These are phyloP conservation scores for Heteromyza rotundicornis DNA, from an alignment of 2,888 invertebrate genomes.

Conservation along the genomic window DNA sequence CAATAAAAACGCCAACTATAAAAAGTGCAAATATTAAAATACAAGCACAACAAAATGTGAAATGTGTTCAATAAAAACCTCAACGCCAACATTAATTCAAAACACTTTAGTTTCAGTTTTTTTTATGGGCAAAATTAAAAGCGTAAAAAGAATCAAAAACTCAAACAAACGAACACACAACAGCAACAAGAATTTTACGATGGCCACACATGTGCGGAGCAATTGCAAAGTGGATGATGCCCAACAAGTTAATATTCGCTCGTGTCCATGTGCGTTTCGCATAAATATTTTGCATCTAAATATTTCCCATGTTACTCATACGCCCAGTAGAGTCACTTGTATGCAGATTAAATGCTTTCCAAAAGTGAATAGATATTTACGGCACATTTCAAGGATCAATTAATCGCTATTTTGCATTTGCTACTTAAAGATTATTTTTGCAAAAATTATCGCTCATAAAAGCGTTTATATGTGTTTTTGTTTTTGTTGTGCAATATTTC, in stretches of 20 bases:
- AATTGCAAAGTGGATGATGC: too few species aligned
- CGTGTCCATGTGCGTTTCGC: too few species aligned
- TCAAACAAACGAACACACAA: not conserved
- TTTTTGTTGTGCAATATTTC: not conserved
- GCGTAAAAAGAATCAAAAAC: not conserved
- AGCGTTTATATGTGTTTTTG: not conserved
- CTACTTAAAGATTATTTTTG: not conserved
- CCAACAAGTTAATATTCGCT: not conserved
- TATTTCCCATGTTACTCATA: too few species aligned
- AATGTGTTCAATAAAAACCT: not conserved
- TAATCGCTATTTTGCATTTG: not conserved
- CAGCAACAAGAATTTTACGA: not conserved
- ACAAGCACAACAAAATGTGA: too few species aligned
- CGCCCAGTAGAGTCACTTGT: too few species aligned
- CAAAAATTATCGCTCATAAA: not conserved
- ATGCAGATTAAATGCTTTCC: too few species aligned
- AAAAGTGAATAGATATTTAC: too few species aligned
- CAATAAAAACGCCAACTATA: too few species aligned
- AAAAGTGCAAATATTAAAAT: too few species aligned
- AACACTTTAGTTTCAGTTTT: not conserved
- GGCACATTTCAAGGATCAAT: not conserved
- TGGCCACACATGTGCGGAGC: too few species aligned
- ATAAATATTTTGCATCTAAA: too few species aligned
- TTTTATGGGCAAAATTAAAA: not conserved
- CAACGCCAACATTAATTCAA: not conserved